phyloP scores from a whole-genome alignment of 2,797 vertebrate species.

The Coranthus polyacanthus region DNA sequence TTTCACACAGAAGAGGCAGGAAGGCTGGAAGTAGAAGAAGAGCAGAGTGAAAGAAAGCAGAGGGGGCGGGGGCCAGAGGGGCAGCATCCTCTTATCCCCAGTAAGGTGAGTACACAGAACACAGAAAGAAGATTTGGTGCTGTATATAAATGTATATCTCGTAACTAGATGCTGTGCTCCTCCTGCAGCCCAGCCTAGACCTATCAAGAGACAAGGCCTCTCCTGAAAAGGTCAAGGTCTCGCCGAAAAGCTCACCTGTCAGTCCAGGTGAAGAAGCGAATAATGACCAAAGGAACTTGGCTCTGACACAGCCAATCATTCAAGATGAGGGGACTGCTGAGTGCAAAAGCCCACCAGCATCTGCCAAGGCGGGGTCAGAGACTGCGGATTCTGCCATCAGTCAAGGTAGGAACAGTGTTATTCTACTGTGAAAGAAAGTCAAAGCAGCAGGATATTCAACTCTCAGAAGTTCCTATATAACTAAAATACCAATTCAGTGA shows the following conservation, averaged over 20 bases:
- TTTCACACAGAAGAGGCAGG: slow-evolving; percentile 73
- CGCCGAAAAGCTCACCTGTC: slow-evolving; percentile 60
- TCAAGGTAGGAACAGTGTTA: slow-evolving; percentile 64
- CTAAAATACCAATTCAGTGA: not conserved
- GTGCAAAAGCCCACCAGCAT: slow-evolving; percentile 40
- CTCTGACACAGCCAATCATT: slow-evolving; percentile 51
- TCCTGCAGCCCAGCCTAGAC: slow-evolving; percentile 72
- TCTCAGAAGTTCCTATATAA: too few species aligned
- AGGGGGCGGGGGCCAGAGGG: slow-evolving; percentile 71
- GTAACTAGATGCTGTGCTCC: slow-evolving; percentile 1
- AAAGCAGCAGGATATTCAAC: not conserved
- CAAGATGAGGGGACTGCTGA: slow-evolving; percentile 54
- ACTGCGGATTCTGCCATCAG: slow-evolving; percentile 47
- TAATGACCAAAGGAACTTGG: slow-evolving; percentile 56
- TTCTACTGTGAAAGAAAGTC: not conserved
- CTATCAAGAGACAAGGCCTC: slow-evolving; percentile 61
- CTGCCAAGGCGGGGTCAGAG: slow-evolving; percentile 42
- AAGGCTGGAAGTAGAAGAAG: slow-evolving; percentile 60
- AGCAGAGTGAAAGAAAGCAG: slow-evolving; percentile 61
- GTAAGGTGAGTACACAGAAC: slow-evolving; percentile 62
- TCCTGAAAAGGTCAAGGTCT: slow-evolving; percentile 49
- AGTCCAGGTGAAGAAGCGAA: slow-evolving; percentile 52
- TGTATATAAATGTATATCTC: not conserved
- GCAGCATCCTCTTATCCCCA: slow-evolving; percentile 72
- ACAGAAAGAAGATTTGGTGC: not conserved